Percentiles rank a stretch among this genome's conserved stretches.
Evolutionary conservation across 1,140 invertebrate species (phyloP).

Genomic region (Platorchestia sp.): DNA sequence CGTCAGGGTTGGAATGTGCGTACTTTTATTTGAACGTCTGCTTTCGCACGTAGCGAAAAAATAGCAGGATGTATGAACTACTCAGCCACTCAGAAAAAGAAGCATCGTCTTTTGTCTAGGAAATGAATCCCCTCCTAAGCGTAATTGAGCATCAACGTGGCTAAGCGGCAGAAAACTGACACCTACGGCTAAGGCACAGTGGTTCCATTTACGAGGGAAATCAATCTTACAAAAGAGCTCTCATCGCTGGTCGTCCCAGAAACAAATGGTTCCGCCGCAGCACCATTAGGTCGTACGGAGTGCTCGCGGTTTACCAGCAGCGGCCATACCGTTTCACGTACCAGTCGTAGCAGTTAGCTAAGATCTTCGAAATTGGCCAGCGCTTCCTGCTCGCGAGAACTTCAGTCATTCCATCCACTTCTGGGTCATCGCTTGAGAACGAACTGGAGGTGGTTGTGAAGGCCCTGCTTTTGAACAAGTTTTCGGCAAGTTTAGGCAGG

Average conservation of each 20-base stretch:
- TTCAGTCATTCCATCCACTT: slow-evolving; percentile 15
- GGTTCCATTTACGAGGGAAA: slow-evolving; percentile 5
- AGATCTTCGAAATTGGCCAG: neutral
- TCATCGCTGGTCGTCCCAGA: neutral
- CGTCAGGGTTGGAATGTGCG: too few species aligned
- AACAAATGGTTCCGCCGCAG: slow-evolving; percentile 24
- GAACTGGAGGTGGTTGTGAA: neutral
- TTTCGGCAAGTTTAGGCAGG: neutral
- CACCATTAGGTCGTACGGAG: neutral
- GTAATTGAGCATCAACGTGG: neutral
- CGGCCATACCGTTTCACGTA: neutral
- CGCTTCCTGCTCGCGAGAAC: neutral
- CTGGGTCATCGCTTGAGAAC: slow-evolving; percentile 32
- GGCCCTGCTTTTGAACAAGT: neutral
- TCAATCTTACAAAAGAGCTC: slow-evolving; percentile 31
- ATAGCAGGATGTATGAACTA: neutral
- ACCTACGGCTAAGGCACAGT: neutral
- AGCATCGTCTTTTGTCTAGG: neutral
- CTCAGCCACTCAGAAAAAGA: neutral
- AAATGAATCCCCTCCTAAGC: neutral
- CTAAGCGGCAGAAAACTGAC: neutral
- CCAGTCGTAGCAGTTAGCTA: neutral
- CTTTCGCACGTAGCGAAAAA: too few species aligned
- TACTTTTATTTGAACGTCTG: too few species aligned
- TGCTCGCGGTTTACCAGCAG: neutral